These are phyloP conservation scores for Porites evermanni DNA, from an alignment of 92 coral and sea anemone genomes.

Conservation along the genomic window DNA sequence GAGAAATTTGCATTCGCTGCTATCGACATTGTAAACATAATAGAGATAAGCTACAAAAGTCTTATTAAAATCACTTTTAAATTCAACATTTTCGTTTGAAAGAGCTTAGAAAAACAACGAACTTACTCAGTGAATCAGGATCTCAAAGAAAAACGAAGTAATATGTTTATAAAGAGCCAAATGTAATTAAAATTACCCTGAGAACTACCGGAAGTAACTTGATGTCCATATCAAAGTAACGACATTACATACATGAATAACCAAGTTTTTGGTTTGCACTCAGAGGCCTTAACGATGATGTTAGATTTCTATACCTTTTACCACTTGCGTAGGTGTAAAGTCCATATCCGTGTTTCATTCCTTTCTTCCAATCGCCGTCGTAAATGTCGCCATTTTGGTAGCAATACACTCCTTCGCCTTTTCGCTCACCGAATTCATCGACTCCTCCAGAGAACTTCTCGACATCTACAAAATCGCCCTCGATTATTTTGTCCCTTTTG, in stretches of 20 bases:
- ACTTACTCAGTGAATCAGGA: background rate
- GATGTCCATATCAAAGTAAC: background rate
- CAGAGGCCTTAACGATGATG: background rate
- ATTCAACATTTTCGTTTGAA: background rate
- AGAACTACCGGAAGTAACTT: slow-evolving; percentile 22
- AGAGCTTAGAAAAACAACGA: background rate
- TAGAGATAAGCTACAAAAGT: too few species aligned
- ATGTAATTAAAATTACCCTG: too few species aligned
- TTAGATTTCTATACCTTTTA: slow-evolving; percentile 58
- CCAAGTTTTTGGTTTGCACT: background rate
- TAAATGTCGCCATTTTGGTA: slow-evolving; percentile 95
- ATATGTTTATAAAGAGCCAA: background rate
- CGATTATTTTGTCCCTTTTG: slow-evolving; percentile 39
- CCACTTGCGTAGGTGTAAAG: slow-evolving; percentile 82
- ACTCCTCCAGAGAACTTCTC: slow-evolving; percentile 76
- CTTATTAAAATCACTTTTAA: background rate
- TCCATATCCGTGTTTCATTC: slow-evolving; percentile 89
- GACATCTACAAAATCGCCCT: slow-evolving; percentile 71
- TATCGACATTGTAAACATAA: background rate
- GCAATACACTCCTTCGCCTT: slow-evolving; percentile 90
- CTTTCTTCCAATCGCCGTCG: slow-evolving; percentile 97
- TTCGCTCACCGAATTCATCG: slow-evolving; percentile 77
- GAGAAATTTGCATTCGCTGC: background rate
- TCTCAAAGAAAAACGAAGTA: slow-evolving; percentile 3
- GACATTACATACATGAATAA: background rate